Percentiles rank a stretch among this genome's conserved stretches.
phyloP scores from a whole-genome alignment of 2,888 invertebrate genomes.

The Cistogaster globosa region DNA sequence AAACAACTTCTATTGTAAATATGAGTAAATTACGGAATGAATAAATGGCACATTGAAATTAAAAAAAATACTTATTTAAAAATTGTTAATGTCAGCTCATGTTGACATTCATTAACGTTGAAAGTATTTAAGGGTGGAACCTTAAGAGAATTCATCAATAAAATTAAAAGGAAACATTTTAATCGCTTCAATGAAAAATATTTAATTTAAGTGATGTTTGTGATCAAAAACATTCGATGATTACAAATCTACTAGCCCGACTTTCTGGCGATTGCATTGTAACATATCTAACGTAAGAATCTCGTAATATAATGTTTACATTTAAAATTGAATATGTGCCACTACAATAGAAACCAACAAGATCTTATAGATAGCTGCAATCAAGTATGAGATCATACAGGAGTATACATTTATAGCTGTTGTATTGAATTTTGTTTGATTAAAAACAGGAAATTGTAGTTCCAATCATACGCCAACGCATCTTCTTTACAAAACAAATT shows the following conservation, averaged over 20 bases:
- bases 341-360: constrained; percentile 12
- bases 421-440: constrained; percentile 41
- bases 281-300: background rate
- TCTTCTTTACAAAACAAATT: constrained; percentile 41
- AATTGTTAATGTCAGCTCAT: too few relatives aligned
- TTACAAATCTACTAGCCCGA: background rate
- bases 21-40: too few relatives aligned
- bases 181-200: background rate
- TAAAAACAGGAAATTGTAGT: constrained; percentile 10
- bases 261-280: constrained; percentile 16
- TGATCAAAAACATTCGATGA: background rate
- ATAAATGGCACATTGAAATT: too few relatives aligned
- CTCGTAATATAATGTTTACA: background rate
- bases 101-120: too few relatives aligned
- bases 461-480: constrained; percentile 55
- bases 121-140: too few relatives aligned
- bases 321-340: constrained; percentile 11
- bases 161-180: too few relatives aligned
- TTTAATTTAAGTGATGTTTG: background rate
- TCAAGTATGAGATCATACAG: constrained; percentile 56
- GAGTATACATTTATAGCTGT: constrained; percentile 12
- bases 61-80: too few relatives aligned
- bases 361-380: constrained; percentile 37
- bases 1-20: too few relatives aligned
- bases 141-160: too few relatives aligned